These are phyloP conservation scores for Strigamia transsilvanica DNA, from an alignment of 2,888 invertebrate species.

Conservation along the genomic window DNA sequence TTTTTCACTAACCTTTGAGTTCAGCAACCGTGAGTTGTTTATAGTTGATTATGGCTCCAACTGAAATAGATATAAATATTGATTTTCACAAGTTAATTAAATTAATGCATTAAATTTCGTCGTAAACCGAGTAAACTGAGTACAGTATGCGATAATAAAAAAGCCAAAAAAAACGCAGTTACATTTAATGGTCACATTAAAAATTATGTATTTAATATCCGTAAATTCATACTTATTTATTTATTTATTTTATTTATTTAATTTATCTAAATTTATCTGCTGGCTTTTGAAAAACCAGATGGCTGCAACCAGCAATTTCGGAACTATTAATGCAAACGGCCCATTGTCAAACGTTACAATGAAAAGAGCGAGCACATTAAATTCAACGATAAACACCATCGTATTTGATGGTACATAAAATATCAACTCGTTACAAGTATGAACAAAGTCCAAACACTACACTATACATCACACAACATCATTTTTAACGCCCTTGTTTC, in stretches of 20 bases:
- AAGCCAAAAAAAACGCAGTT: no score
- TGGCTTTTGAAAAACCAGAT: slow-evolving; percentile 14
- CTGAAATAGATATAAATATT: no score
- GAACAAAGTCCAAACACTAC: slow-evolving; percentile 6
- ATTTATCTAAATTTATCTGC: background rate
- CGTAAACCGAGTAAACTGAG: no score
- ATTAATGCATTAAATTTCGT: no score
- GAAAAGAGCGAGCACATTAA: slow-evolving; percentile 21
- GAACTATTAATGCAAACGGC: slow-evolving; percentile 22
- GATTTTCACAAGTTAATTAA: no score
- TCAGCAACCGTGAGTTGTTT: background rate
- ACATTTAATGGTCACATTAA: background rate
- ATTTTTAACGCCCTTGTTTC: slow-evolving; percentile 21
- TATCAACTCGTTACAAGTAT: slow-evolving; percentile 12
- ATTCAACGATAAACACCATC: slow-evolving; percentile 30
- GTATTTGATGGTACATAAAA: slow-evolving; percentile 30
- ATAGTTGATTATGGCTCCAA: background rate
- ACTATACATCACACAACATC: background rate
- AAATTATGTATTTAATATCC: background rate
- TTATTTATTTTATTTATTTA: background rate
- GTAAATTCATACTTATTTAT: background rate
- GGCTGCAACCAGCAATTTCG: slow-evolving; percentile 2
- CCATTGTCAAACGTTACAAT: slow-evolving; percentile 15
- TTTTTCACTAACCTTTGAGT: slow-evolving; percentile 1
- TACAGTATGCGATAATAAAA: no score